Conservation (phyloP, 2,797 vertebrate species). For the Sebastes aleutianus region DNA sequence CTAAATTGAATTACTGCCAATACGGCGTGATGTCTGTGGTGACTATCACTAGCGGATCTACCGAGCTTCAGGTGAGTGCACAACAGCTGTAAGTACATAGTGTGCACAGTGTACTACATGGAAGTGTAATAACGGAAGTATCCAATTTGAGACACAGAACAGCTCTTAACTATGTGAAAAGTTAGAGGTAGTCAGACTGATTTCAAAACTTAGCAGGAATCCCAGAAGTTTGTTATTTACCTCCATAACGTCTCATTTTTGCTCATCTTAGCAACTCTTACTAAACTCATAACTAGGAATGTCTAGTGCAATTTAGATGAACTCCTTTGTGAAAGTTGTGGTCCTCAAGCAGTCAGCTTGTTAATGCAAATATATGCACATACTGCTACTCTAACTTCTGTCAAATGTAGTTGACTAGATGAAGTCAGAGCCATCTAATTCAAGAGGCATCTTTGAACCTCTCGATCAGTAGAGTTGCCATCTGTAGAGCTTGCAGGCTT, state of each 20-base stretch:
- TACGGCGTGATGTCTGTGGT: no score
- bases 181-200: not conserved
- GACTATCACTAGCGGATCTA: no score
- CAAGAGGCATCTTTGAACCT: not conserved
- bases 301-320: not conserved
- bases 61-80: no score
- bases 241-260: not conserved
- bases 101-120: no score
- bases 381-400: not conserved
- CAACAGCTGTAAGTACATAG: no score
- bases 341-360: not conserved
- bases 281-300: not conserved
- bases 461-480: not conserved
- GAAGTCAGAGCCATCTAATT: not conserved
- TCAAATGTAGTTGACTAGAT: not conserved
- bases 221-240: not conserved
- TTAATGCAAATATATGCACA: not conserved
- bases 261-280: not conserved
- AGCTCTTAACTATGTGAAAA: not conserved
- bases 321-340: not conserved
- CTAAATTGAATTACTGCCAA: no score
- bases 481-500: not conserved
- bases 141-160: no score
- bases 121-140: not conserved
- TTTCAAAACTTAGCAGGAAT: no score